Conservation (phyloP, 2,113 vertebrate species). For the Ailurus styani region DNA sequence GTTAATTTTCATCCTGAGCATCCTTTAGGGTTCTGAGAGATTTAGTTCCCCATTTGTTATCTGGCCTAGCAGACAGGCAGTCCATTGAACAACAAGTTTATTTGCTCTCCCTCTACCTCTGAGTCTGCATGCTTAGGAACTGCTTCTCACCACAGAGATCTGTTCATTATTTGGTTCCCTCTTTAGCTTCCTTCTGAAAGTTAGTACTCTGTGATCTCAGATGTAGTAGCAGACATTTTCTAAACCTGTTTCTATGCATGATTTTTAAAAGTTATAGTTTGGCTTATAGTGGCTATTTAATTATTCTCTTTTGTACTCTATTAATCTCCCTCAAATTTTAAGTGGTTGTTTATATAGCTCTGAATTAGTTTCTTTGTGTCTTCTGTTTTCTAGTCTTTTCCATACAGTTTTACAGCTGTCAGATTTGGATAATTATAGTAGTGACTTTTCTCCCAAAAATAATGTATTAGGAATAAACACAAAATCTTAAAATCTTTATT, state of each 20-base stretch:
- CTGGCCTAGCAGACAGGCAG: background rate
- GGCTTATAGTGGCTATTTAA: conserved; percentile 2
- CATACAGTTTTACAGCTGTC: background rate
- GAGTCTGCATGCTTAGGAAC: background rate
- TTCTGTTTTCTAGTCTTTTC: conserved; percentile 16
- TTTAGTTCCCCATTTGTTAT: background rate
- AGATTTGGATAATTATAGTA: background rate
- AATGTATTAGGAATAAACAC: background rate
- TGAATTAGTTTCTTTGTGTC: background rate
- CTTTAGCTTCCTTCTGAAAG: background rate
- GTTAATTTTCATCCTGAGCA: background rate
- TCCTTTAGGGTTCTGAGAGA: background rate
- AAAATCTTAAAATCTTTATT: background rate
- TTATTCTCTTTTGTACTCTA: background rate
- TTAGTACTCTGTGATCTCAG: conserved; percentile 36
- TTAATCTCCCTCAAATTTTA: background rate
- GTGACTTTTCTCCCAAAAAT: background rate
- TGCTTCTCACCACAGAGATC: conserved; percentile 29
- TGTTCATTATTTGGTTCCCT: conserved; percentile 40
- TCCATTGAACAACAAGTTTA: conserved; percentile 29
- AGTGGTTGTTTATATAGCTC: background rate
- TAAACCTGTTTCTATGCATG: background rate
- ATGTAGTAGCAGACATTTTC: background rate
- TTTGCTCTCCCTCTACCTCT: background rate
- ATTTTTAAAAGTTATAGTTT: background rate